Base-by-base conservation (phyloP, 2,797 vertebrate genomes). In the Melanogrammus aeglefinus region DNA sequence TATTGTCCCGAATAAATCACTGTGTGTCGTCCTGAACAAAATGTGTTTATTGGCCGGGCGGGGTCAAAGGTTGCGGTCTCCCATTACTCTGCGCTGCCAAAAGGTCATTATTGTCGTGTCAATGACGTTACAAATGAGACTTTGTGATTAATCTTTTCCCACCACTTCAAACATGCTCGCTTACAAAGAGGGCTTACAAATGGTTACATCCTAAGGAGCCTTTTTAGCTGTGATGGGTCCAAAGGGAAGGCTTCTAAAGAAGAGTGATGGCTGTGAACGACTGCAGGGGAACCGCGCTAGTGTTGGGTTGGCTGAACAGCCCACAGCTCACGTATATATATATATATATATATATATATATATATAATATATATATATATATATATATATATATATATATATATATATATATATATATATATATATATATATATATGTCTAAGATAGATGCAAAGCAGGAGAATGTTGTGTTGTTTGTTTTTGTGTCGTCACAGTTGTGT, bases 1-100 rank as follows among this genome's bases (percentile, higher is more conserved):
- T 91, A 88, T 90, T 92, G 91, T 92, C 92, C 91, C 85, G 86
- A 93, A 94, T 93, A 93, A 94, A 94, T 94, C 93, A 92, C 88
- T 76, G 77, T 88, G 88, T 77, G 27, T 79, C 66, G 77, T 88
- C 85, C 86, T 87, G 90, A 91, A 90, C 91, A 87, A 91, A 92
- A 93, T 90, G 90, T 92, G 92, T 93, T 91, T 92, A 89, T 92
- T 92, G 85, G 89, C 16, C 2, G 76, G 84, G 41, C 0, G 41
- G 47, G 93, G 92, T 92, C 81, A 92, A 89, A 93, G 92, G 92
- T 88, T 89, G 90, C 83, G 90, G 87, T 82, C 89, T 88, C 88
- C 88, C 91, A 92, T 94, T 93, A 92, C 88, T 91, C 90, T 85
- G 85, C 85, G 90, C 87, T 91, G 88, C 90, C 91, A 91, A 92